Percentiles rank a stretch among this genome's conserved stretches.
Evolutionary conservation across 1,140 invertebrate genomes (phyloP).

Genomic region (Agraylea sexmaculata): DNA sequence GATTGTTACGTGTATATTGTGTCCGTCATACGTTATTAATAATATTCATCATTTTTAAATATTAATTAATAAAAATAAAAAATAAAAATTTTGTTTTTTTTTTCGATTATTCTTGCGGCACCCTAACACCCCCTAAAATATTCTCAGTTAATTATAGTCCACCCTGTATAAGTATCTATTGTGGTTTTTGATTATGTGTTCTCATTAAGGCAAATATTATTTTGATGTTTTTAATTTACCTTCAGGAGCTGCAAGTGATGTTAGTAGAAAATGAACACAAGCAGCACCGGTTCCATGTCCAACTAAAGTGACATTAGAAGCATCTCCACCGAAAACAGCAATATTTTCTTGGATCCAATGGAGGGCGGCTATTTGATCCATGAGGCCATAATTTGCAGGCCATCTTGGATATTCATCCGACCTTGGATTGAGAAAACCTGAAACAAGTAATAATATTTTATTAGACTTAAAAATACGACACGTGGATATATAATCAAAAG

Average conservation of each 20-base stretch:
- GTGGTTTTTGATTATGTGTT: background rate
- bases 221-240: conserved; percentile 45
- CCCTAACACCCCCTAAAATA: no score
- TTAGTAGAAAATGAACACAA: conserved; percentile 87
- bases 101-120: no score
- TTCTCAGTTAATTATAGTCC: no score
- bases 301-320: conserved; percentile 84
- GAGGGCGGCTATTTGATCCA: conserved; percentile 89
- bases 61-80: conserved; percentile 1
- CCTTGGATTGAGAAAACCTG: conserved; percentile 82
- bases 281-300: conserved; percentile 93
- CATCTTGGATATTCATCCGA: conserved; percentile 68
- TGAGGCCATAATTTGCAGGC: conserved; percentile 86
- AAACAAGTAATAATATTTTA: conserved; percentile 25
- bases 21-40: no score
- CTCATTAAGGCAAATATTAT: conserved; percentile 14
- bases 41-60: no score
- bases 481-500: conserved; percentile 1
- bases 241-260: conserved; percentile 83
- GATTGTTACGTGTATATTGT: no score
- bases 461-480: background rate
- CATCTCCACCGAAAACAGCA: conserved; percentile 82
- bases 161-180: background rate
- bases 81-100: no score
- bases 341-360: conserved; percentile 95